A percentile compares a stretch with the other conserved stretches of the same genome.
These are phyloP conservation scores for Indicator maculatus DNA, from an alignment of 2,113 vertebrate species.

Conservation along the genomic window DNA sequence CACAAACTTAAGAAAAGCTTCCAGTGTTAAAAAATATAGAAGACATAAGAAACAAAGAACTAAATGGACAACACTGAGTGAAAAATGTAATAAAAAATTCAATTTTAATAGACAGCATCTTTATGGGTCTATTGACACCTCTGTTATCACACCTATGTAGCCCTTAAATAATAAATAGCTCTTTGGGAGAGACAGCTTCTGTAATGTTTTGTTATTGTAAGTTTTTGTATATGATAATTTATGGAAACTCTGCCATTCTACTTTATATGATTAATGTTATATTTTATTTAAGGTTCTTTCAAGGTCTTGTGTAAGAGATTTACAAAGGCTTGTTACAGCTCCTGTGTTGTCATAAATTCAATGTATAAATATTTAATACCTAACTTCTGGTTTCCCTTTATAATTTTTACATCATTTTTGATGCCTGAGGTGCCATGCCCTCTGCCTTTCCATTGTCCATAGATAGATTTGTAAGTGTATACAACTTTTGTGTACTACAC, in stretches of 20 bases:
- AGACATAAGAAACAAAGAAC: background rate
- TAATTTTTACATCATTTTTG: background rate
- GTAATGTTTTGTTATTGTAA: background rate
- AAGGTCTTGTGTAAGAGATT: background rate
- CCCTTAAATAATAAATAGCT: background rate
- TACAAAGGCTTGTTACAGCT: background rate
- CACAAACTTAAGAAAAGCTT: background rate
- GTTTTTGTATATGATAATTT: background rate
- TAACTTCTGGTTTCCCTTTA: background rate
- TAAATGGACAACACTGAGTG: background rate
- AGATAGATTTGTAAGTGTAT: background rate
- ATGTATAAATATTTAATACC: background rate
- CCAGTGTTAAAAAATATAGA: background rate
- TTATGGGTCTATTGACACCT: background rate
- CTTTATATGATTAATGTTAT: background rate
- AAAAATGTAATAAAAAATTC: background rate
- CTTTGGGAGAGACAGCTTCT: background rate
- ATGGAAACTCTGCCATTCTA: background rate
- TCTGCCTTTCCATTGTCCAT: background rate
- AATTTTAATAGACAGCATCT: background rate
- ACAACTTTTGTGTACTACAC: background rate
- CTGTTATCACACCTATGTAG: background rate
- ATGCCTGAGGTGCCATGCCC: background rate
- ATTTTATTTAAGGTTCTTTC: conserved; percentile 6
- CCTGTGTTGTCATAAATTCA: background rate